phyloP scores from a whole-genome alignment of 2,797 vertebrate species.

The Squalus acanthias region DNA sequence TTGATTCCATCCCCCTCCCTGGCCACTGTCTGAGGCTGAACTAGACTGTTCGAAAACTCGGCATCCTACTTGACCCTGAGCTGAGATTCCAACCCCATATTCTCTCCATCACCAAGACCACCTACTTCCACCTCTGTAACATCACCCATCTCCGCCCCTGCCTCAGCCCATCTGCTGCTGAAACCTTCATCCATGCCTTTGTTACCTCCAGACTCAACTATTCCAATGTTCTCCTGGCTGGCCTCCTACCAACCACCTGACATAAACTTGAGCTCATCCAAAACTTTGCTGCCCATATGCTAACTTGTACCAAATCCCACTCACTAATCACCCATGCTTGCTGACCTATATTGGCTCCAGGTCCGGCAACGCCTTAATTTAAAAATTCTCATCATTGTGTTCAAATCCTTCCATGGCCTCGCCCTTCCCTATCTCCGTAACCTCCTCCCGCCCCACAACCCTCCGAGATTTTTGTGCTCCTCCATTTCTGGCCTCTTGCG shows the following conservation, averaged over 20 bases:
- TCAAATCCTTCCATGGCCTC: neutral
- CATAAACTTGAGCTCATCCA: neutral
- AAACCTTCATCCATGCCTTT: neutral
- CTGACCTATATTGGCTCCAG: neutral
- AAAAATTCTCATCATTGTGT: neutral
- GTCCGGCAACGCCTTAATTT: neutral
- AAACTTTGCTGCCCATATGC: neutral
- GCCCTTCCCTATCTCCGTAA: neutral
- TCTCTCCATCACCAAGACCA: neutral
- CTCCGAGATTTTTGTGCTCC: neutral
- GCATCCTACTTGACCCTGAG: neutral
- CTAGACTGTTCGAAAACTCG: neutral
- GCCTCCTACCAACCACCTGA: neutral
- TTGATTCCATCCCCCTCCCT: no score
- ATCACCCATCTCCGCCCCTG: neutral
- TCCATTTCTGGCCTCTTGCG: neutral
- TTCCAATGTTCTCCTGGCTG: neutral
- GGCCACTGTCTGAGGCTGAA: neutral
- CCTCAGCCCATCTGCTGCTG: neutral
- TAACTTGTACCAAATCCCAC: neutral
- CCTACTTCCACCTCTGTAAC: neutral
- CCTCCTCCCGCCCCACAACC: neutral
- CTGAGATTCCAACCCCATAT: neutral
- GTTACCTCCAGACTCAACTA: neutral
- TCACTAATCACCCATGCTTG: neutral